These are phyloP conservation scores for Diloba caeruleocephala DNA, from an alignment of 2,888 invertebrate species.

Conservation along the genomic window DNA sequence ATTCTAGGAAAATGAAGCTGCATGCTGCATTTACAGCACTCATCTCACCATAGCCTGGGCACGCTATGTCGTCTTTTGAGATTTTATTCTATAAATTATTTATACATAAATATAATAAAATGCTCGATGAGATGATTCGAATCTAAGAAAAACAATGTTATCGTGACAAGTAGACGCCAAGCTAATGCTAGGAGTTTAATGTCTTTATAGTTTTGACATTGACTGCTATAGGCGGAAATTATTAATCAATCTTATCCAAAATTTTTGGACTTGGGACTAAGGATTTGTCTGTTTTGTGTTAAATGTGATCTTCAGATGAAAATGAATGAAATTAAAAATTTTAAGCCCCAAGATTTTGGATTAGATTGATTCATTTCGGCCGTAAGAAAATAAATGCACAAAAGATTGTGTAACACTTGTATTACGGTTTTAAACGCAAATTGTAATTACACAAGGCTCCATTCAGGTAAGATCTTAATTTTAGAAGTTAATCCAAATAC, in stretches of 20 bases:
- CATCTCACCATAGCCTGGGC: too few species aligned
- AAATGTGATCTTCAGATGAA: too few species aligned
- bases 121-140: conserved; percentile 4
- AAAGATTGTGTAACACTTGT: background rate
- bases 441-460: background rate
- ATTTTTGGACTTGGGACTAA: too few species aligned
- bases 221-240: background rate
- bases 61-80: too few species aligned
- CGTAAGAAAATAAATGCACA: too few species aligned
- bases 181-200: background rate
- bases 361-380: too few species aligned
- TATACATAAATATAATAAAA: background rate
- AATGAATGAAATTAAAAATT: too few species aligned
- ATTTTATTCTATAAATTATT: too few species aligned
- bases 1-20: too few species aligned
- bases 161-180: conserved; percentile 1
- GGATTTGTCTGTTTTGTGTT: too few species aligned
- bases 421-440: background rate
- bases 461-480: background rate
- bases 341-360: too few species aligned
- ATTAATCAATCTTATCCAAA: background rate
- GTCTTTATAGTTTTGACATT: background rate
- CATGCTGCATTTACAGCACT: too few species aligned
- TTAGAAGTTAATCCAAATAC: background rate
- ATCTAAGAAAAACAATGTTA: conserved; percentile 4